Evolutionary conservation across 2,113 vertebrate genomes (phyloP), one percentile per base, ranked within the genome.

Genomic region (Malurus melanocephalus): DNA sequence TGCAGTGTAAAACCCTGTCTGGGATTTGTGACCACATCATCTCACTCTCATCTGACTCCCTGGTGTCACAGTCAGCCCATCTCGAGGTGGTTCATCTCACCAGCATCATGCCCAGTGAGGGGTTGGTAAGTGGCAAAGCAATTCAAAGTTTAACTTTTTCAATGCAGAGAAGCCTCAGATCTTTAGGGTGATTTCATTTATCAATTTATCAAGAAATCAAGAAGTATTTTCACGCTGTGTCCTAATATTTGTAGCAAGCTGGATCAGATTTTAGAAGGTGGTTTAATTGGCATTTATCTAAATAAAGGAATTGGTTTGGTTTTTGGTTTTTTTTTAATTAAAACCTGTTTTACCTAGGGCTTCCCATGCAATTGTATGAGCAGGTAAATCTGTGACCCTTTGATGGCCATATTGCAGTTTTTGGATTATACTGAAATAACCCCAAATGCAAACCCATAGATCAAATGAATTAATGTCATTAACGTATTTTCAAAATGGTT

Each of bases 11-110:
- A 96, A 98, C 98, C 66, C 94, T 99, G 94, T 98, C 98, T 87
- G 98, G 98, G 95, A 99, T 99, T 93, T 99, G 98, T 93, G 98
- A 98, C 95, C 98, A 99, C 97, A 98, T 99, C 97, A 98, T 98
- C 95, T 98, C 98, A 14, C 96, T 99, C 89, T 99, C 99, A 59
- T 99, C 98, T 16, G 98, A 99, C 93, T 97, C 98, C 30, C 95
- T 98, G 96, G 98, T 98, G 89, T 98, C 98, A 33, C 98, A 99
- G 94, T 98, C 97, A 30, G 98, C 98, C 61, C 98, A 98, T 77
- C 96, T 98, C 90, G 98, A 98, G 96, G 98, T 98, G 38, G 98
- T 98, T 95, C 98, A 98, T 93, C 97, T 98, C 85, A 97, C 97
- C 96, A 98, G 97, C 93, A 98, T 99, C 87, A 98, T 98, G 98